Base-by-base conservation (phyloP, 1,140 invertebrate genomes). In the Orchestia grillus region DNA sequence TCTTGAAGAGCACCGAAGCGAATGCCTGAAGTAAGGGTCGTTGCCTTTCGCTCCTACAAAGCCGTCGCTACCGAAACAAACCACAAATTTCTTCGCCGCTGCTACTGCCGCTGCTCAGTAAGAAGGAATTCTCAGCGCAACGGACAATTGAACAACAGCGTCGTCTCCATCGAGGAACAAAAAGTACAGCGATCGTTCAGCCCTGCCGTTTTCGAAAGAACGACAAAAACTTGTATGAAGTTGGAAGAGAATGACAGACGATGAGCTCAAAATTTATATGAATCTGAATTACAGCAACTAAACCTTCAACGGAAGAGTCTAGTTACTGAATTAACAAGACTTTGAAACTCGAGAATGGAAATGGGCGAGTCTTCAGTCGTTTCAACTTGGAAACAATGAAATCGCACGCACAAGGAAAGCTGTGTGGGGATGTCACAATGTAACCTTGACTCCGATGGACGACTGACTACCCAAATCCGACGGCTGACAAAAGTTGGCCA, bases 271-370 rank as follows among this genome's bases (percentile, higher is more conserved):
- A 47, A 47, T 19, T 45, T 3, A 94, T 6, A 23, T 23, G 19
- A 23, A 42, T 47, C 44, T 44, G 92, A 94, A 94, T 94, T 94
- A n/a, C 92, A 94, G 92, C 92, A 44, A n/a, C 92, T 94, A 94
- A 44, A 94, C 40, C 92, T 11, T 15, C 15, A 40, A 47, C 11
- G 36, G n/a, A 40, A 47, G 36, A 94, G 43, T 94, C 92, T 94
- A 94, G 92, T 94, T 45, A 44, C 92, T 47, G 92, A 94, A 94
- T 94, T 40, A 42, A 3, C 88, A 90, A 90, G 88, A 90, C 43
- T 36, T 8, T 41, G 15, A 90, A 90, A 44, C 43, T 41, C 43
- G 36, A 94, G 43, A 44, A n/a, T 40, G 6, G 92, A 8, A 28
- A 44, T 11, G 3, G 16, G 44, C 92, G 92, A 94, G 44, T 94